Percentiles rank a stretch among this genome's conserved stretches.
Conservation (phyloP, 35 echinoderm and acorn worm genomes). For the Eucidaris tribuloides region DNA sequence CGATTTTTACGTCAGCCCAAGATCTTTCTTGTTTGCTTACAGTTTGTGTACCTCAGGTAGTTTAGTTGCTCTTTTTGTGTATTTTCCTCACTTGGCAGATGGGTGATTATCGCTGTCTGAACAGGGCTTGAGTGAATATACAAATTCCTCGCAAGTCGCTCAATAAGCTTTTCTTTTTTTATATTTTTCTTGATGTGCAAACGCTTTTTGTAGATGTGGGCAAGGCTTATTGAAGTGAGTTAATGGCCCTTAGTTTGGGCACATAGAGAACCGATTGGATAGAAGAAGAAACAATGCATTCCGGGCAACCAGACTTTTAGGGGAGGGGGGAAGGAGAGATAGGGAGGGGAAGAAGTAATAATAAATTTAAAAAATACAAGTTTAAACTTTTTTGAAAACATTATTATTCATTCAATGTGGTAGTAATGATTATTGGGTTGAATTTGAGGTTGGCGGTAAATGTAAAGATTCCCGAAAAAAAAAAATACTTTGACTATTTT, state of each 20-base stretch:
- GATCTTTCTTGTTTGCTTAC: no score
- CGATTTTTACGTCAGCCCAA: no score
- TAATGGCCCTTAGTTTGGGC: neutral
- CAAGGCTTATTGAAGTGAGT: neutral
- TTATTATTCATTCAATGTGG: neutral
- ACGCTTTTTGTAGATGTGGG: neutral
- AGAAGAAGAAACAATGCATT: conserved; percentile 19
- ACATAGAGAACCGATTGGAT: neutral
- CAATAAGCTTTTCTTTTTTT: no score
- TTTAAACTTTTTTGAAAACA: neutral
- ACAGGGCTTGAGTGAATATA: no score
- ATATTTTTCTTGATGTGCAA: neutral
- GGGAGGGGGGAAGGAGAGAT: no score
- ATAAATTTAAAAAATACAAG: conserved; percentile 27
- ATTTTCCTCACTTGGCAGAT: no score
- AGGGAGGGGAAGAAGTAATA: neutral
- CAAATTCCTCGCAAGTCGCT: neutral
- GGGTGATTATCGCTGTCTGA: no score
- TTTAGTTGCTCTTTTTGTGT: no score
- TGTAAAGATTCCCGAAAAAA: no score
- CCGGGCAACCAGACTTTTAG: conserved; percentile 33
- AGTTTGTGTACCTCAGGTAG: no score
- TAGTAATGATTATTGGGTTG: conserved; percentile 8
- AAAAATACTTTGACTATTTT: conserved; percentile 38
- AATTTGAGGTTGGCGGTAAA: conserved; percentile 21